Evolutionary conservation across 2,113 vertebrate genomes (phyloP), one percentile per base, ranked within the genome.

Genomic region (Rhinoderma darwinii): DNA sequence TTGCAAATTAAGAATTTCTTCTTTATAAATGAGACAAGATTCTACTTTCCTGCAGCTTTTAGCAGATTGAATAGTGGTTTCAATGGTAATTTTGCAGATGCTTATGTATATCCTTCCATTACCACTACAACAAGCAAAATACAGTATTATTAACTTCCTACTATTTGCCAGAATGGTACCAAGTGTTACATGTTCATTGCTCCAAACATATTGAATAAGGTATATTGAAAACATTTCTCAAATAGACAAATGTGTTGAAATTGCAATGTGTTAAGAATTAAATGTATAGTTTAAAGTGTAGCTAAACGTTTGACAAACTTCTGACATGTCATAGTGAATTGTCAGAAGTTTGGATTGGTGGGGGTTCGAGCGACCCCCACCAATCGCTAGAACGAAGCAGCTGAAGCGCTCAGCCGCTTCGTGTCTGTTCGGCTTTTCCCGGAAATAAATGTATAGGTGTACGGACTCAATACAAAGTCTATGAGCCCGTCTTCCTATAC

Each of bases 11-110:
- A 30, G 41, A 91, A 89, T 86, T 87, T 25, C 43, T 89, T 86
- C 59, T 5, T 72, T 35, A 25, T 76, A 84, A 81, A 39, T 89
- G 56, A 56, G 75, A 75, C 59, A 68, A 90, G 89, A 44, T 89
- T 89, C 83, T 20, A 30, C 4, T 5, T 84, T 86, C 88, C 63
- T 84, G 84, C 15, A 86, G 88, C 32, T 78, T 88, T 66, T 11
- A 0, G 18, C 72, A 37, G 78, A 70, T 83, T 87, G 83, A 35
- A 86, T 89, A 88, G 90, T 79, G 41, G 59, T 82, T 61, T n/a
- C 86, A 88, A 82, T n/a, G 10, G 1, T 89, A 47, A 80, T 87
- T 84, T 89, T 90, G 59, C 43, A 88, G 68, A 70, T 87, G 47
- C 37, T 81, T 86, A 50, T 85, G 74, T n/a, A 43, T 78, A 8